Conservation (phyloP, 2,888 invertebrate species). For the Achlya flavicornis region DNA sequence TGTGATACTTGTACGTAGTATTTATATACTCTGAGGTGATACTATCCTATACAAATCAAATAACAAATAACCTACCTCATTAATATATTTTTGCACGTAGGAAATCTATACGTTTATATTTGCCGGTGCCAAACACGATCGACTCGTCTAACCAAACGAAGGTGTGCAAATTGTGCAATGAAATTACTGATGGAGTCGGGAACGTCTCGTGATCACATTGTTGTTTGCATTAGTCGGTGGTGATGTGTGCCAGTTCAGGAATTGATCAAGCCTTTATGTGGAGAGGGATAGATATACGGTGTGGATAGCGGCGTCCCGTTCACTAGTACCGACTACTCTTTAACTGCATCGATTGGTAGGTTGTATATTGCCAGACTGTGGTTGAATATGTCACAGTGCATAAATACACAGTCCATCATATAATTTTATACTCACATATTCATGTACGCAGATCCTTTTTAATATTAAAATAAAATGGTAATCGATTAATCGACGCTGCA, state of each 20-base stretch:
- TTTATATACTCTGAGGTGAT: no score
- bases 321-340: not conserved
- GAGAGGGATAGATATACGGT: not conserved
- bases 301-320: not conserved
- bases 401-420: not conserved
- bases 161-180: constrained; percentile 5
- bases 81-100: not conserved
- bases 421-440: not conserved
- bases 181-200: constrained; percentile 5
- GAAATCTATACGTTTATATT: not conserved
- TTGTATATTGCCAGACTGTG: not conserved
- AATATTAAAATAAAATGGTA: no score
- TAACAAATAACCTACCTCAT: not conserved
- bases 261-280: not conserved
- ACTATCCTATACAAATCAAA: not conserved
- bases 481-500: no score
- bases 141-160: not conserved
- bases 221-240: constrained; percentile 8
- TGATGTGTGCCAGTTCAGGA: not conserved
- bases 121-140: not conserved
- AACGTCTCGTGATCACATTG: constrained; percentile 5
- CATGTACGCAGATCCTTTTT: no score
- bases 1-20: no score
- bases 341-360: not conserved
- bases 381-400: not conserved